These are phyloP conservation scores for Colostygia pectinataria DNA, from an alignment of 2,888 invertebrate species.

Conservation along the genomic window DNA sequence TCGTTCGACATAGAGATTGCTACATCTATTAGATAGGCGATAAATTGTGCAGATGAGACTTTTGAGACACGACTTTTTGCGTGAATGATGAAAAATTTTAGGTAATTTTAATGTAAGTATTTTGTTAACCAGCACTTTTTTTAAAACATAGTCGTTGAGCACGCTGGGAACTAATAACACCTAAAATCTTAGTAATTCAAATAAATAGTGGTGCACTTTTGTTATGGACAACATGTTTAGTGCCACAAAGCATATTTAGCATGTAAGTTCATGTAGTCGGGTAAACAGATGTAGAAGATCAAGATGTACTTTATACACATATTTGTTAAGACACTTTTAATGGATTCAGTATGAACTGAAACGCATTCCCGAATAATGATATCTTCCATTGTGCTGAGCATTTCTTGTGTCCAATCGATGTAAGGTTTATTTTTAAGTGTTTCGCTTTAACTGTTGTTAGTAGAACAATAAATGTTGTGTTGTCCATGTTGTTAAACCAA, in stretches of 20 bases:
- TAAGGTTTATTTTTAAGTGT: constrained; percentile 26
- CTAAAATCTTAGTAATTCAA: constrained; percentile 37
- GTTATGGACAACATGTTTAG: constrained; percentile 42
- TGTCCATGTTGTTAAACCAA: constrained; percentile 35
- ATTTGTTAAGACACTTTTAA: constrained; percentile 59
- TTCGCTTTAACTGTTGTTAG: constrained; percentile 29
- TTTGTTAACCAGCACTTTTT: constrained; percentile 50
- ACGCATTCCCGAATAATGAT: constrained; percentile 69
- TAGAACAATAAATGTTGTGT: constrained; percentile 39
- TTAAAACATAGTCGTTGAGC: constrained; percentile 47
- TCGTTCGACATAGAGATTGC: constrained; percentile 5
- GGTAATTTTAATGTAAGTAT: constrained; percentile 32
- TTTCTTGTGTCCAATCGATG: constrained; percentile 52
- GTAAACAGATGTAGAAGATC: constrained; percentile 41
- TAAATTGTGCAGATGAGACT: constrained; percentile 9
- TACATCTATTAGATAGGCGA: constrained; percentile 5
- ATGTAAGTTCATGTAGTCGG: constrained; percentile 42
- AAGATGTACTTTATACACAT: constrained; percentile 56
- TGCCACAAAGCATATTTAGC: constrained; percentile 48
- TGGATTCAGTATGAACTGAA: constrained; percentile 50
- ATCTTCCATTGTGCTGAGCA: constrained; percentile 67
- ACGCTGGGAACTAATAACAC: constrained; percentile 52
- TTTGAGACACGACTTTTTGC: constrained; percentile 9
- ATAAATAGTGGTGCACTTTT: constrained; percentile 49
- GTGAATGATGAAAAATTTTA: constrained; percentile 19